These are phyloP conservation scores for Apis cerana DNA, from an alignment of 1,140 invertebrate genomes.

Conservation along the genomic window DNA sequence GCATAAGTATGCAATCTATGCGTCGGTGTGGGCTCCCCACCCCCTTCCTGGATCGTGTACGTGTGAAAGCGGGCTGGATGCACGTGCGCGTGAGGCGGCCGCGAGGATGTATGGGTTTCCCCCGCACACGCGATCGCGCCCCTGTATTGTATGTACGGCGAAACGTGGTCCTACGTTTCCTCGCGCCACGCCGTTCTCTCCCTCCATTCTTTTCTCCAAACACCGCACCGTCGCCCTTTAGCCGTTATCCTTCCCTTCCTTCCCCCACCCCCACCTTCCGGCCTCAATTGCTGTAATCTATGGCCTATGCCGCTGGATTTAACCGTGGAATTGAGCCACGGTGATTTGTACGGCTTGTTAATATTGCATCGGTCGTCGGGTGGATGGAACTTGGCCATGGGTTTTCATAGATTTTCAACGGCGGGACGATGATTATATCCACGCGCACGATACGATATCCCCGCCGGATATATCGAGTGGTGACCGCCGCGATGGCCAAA, in stretches of 20 bases:
- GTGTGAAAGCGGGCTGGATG: slow-evolving; percentile 16
- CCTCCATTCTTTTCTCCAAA: slow-evolving; percentile 59
- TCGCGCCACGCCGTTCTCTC: slow-evolving; percentile 48
- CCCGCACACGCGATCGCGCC: slow-evolving; percentile 32
- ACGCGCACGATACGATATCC: background rate
- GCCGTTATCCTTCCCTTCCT: too few relatives aligned
- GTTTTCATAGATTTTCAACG: slow-evolving; percentile 52
- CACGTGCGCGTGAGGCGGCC: background rate
- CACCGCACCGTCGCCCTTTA: too few relatives aligned
- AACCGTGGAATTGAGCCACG: slow-evolving; percentile 60
- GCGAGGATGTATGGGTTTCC: slow-evolving; percentile 39
- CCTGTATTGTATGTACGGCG: slow-evolving; percentile 69
- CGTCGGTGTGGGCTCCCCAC: slow-evolving; percentile 58
- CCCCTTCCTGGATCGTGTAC: slow-evolving; percentile 26
- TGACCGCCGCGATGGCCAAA: background rate
- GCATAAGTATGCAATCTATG: slow-evolving; percentile 79
- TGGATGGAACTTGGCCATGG: slow-evolving; percentile 33
- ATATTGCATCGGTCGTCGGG: slow-evolving; percentile 48
- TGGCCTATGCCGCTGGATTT: slow-evolving; percentile 58
- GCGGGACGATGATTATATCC: slow-evolving; percentile 22
- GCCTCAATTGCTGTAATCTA: slow-evolving; percentile 65
- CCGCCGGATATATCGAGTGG: background rate
- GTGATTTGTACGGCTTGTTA: slow-evolving; percentile 63
- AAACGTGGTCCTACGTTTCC: slow-evolving; percentile 74
- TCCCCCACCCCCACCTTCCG: slow-evolving; percentile 40